Conservation (phyloP, 1,140 invertebrate genomes). For the Uloborus diversus region DNA sequence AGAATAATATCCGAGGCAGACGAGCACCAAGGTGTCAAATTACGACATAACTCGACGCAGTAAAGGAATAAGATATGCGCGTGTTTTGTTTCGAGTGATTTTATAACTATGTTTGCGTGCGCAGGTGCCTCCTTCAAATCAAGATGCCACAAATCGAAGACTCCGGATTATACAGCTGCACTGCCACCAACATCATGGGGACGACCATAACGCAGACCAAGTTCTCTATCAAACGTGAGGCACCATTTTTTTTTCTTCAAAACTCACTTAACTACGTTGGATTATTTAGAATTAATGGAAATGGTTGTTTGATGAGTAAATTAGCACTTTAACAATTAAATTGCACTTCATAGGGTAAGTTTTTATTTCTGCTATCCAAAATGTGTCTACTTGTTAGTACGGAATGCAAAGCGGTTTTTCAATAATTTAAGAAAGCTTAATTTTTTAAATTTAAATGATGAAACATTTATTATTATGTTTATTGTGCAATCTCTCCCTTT, state of each 20-base stretch:
- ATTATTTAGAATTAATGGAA: neutral
- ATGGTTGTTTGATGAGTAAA: no score
- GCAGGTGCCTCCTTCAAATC: constrained; percentile 44
- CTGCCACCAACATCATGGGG: constrained; percentile 90
- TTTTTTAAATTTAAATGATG: no score
- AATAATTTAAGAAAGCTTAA: no score
- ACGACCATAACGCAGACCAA: constrained; percentile 93
- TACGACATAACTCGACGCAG: neutral
- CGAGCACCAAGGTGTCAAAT: neutral
- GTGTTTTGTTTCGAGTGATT: neutral
- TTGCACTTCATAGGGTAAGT: no score
- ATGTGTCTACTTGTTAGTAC: no score
- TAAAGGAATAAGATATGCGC: neutral
- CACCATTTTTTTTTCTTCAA: neutral
- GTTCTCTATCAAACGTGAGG: constrained; percentile 92
- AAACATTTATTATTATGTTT: no score
- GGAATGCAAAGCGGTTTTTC: no score
- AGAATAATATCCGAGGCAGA: no score
- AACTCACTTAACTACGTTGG: neutral
- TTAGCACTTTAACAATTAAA: no score
- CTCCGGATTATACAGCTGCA: constrained; percentile 93
- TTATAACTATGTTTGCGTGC: neutral
- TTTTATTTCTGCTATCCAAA: no score
- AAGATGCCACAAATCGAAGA: constrained; percentile 71
- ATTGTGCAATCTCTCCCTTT: no score